These are phyloP conservation scores for Xenopus laevis DNA, from an alignment of 2,113 vertebrate species.

Conservation along the genomic window DNA sequence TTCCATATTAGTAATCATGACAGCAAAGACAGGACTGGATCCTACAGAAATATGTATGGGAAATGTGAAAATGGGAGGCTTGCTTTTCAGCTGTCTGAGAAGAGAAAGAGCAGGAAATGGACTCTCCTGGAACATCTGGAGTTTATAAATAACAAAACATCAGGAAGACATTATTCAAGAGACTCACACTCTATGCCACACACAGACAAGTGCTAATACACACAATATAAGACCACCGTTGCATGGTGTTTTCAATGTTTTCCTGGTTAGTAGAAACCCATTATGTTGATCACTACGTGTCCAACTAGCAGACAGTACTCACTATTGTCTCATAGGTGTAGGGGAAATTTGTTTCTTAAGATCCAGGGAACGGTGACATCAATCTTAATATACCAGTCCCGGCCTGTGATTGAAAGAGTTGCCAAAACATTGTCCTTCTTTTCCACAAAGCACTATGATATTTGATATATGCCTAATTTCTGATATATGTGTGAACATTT, in stretches of 20 bases:
- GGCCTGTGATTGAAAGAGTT: too few relatives aligned
- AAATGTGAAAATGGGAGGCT: constrained; percentile 3
- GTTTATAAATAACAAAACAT: constrained; percentile 20
- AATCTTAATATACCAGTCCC: too few relatives aligned
- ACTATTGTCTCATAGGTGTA: too few relatives aligned
- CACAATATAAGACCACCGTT: constrained; percentile 19
- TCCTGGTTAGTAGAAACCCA: neutral
- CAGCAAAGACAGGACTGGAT: neutral
- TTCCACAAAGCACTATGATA: too few relatives aligned
- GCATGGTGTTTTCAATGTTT: neutral
- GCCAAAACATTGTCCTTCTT: too few relatives aligned
- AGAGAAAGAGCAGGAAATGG: constrained; percentile 15
- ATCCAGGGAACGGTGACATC: too few relatives aligned
- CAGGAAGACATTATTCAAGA: constrained; percentile 24
- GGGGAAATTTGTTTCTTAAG: too few relatives aligned
- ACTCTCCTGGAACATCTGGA: constrained; percentile 16
- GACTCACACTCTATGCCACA: neutral
- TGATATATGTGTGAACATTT: too few relatives aligned
- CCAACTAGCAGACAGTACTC: neutral
- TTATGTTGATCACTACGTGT: neutral
- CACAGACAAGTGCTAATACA: constrained; percentile 13
- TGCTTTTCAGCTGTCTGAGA: constrained; percentile 2
- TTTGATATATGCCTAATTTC: too few relatives aligned
- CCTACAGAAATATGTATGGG: neutral
- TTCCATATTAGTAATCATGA: neutral